Evolutionary conservation across 2,797 vertebrate species (phyloP).

Genomic region (Oceanodroma leucorhoa): DNA sequence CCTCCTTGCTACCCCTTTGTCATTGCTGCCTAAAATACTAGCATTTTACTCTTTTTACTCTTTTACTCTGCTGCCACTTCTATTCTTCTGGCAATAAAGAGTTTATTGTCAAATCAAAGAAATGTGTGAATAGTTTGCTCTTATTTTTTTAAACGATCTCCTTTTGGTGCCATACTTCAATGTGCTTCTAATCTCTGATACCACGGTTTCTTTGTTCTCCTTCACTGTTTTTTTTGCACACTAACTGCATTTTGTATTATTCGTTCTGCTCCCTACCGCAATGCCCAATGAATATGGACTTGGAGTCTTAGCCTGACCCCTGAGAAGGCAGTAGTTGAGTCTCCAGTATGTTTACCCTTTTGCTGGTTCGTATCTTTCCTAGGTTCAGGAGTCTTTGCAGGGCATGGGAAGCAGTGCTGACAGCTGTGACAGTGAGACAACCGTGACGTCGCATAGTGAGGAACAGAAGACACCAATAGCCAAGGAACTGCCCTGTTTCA

Average conservation of each 20-base stretch:
- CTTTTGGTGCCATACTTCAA: not conserved
- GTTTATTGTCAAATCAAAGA: not conserved
- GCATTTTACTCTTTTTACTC: not conserved
- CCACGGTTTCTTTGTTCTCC: not conserved
- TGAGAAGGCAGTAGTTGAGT: not conserved
- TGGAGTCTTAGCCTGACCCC: not conserved
- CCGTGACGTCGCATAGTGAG: slow-evolving; percentile 85
- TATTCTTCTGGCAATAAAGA: not conserved
- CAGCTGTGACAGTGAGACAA: slow-evolving; percentile 96
- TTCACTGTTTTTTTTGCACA: not conserved
- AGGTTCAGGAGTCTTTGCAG: slow-evolving; percentile 87
- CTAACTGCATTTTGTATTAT: not conserved
- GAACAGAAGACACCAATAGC: slow-evolving; percentile 79
- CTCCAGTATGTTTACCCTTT: not conserved
- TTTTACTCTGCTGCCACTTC: not conserved
- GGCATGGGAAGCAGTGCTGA: slow-evolving; percentile 90
- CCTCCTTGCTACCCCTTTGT: not conserved
- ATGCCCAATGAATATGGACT: not conserved
- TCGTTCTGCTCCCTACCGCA: not conserved
- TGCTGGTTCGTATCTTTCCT: not conserved
- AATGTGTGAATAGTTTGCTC: not conserved
- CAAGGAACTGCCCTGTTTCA: slow-evolving; percentile 74
- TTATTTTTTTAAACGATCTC: not conserved
- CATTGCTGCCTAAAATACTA: not conserved
- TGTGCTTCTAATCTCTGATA: not conserved